A percentile compares a stretch with the other conserved stretches of the same genome.
Conservation (phyloP, 2,113 vertebrate species). For the Nothocercus julius region DNA sequence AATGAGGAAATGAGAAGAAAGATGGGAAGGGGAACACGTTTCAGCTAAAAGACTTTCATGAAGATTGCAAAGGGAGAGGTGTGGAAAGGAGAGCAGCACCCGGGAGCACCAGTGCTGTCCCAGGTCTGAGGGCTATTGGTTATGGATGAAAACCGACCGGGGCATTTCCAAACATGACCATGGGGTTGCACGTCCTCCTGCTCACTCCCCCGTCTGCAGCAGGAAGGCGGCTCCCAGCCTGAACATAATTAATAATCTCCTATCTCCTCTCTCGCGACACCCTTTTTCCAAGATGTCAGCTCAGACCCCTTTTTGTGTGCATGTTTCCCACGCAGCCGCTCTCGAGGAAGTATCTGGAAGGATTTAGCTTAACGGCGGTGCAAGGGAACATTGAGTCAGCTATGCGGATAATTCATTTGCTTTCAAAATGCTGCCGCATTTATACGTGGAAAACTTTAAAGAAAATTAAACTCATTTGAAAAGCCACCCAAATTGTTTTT, state of each 20-base stretch:
- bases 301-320: neutral
- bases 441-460: slow-evolving; percentile 71
- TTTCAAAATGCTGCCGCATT: slow-evolving; percentile 59
- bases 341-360: slow-evolving; percentile 28
- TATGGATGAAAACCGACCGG: too few relatives aligned
- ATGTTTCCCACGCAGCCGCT: slow-evolving; percentile 14
- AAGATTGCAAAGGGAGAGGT: slow-evolving; percentile 1
- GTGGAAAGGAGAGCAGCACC: too few relatives aligned
- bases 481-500: slow-evolving; percentile 69
- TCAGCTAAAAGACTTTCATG: neutral
- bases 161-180: too few relatives aligned
- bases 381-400: slow-evolving; percentile 23
- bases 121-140: too few relatives aligned
- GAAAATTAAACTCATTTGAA: slow-evolving; percentile 78
- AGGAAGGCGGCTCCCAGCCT: neutral
- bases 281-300: neutral
- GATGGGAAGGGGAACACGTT: neutral
- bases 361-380: slow-evolving; percentile 50
- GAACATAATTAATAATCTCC: slow-evolving; percentile 1
- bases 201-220: neutral
- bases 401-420: slow-evolving; percentile 68
- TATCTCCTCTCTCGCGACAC: neutral
- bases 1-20: slow-evolving; percentile 60
- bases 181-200: too few relatives aligned
- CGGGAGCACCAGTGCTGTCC: too few relatives aligned